Evolutionary conservation across 35 echinoderm and acorn worm genomes (phyloP).

Genomic region (Acanthaster planci): DNA sequence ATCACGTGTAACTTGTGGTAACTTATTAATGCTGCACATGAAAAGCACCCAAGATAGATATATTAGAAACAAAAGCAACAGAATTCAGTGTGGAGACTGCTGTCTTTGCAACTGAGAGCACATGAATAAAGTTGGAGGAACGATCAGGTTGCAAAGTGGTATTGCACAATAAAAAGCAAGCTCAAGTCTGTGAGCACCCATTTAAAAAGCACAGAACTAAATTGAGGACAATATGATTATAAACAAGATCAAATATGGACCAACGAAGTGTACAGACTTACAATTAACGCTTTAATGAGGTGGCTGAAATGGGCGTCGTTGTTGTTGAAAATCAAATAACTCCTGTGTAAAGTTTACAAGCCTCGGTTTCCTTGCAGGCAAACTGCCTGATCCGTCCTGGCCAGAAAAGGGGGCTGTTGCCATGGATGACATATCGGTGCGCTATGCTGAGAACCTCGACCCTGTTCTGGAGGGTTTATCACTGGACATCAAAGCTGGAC

Average conservation of each 20-base stretch:
- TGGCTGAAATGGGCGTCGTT: not conserved
- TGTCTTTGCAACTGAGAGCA: no score
- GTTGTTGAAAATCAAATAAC: conserved; percentile 11
- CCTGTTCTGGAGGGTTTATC: conserved; percentile 35
- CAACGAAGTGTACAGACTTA: not conserved
- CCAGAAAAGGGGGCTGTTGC: conserved; percentile 16
- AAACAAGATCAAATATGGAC: no score
- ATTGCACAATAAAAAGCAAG: no score
- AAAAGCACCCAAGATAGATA: not conserved
- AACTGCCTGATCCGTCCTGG: conserved; percentile 6
- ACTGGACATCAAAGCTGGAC: conserved; percentile 25
- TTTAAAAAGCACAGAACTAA: no score
- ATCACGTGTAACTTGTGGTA: not conserved
- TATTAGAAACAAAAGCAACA: not conserved
- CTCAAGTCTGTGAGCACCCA: no score
- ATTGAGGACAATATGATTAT: no score
- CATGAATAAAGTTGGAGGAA: no score
- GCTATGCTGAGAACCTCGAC: conserved; percentile 50
- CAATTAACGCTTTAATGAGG: not conserved
- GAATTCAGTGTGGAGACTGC: no score
- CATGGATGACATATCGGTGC: conserved; percentile 1
- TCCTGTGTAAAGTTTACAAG: no score
- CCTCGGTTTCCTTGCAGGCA: not conserved
- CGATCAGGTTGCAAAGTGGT: no score
- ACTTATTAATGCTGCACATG: no score